phyloP scores from a whole-genome alignment of 2,113 vertebrate genomes.

The Megaptera novaeangliae region DNA sequence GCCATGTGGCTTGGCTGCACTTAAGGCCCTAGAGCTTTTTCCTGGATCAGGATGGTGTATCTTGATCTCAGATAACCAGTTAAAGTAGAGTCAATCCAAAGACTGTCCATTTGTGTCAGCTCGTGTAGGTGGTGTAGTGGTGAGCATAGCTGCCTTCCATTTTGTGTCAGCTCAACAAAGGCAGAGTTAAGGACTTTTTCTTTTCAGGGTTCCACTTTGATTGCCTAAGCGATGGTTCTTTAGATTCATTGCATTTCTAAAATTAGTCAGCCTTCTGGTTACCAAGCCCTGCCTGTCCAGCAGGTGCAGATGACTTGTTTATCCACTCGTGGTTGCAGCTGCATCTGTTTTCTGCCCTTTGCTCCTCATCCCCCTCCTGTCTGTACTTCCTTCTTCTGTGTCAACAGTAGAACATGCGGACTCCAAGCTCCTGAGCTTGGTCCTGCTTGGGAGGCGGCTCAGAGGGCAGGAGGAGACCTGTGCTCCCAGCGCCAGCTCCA shows the following conservation, averaged over 20 bases:
- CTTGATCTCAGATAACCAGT: neutral
- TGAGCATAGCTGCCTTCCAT: neutral
- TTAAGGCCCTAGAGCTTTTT: neutral
- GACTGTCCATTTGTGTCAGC: neutral
- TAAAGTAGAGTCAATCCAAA: neutral
- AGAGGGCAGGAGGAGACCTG: neutral
- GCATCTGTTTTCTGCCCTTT: neutral
- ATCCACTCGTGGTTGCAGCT: neutral
- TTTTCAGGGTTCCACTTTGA: neutral
- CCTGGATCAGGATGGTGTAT: neutral
- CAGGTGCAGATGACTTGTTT: slow-evolving; percentile 24
- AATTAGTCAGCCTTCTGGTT: slow-evolving; percentile 15
- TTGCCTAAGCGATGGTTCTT: neutral
- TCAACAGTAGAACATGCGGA: neutral
- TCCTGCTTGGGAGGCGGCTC: too few relatives aligned
- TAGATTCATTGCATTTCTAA: slow-evolving; percentile 30
- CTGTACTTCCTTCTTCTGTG: neutral
- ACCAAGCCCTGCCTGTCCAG: neutral
- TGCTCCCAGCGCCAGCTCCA: neutral
- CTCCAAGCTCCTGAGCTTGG: neutral
- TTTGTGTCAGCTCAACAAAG: neutral
- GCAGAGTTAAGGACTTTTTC: neutral
- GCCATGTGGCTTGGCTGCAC: neutral
- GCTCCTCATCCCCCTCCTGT: neutral
- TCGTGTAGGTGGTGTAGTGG: neutral